These are phyloP conservation scores for Philopotamus ludificatus DNA, from an alignment of 1,140 invertebrate genomes.

Conservation along the genomic window DNA sequence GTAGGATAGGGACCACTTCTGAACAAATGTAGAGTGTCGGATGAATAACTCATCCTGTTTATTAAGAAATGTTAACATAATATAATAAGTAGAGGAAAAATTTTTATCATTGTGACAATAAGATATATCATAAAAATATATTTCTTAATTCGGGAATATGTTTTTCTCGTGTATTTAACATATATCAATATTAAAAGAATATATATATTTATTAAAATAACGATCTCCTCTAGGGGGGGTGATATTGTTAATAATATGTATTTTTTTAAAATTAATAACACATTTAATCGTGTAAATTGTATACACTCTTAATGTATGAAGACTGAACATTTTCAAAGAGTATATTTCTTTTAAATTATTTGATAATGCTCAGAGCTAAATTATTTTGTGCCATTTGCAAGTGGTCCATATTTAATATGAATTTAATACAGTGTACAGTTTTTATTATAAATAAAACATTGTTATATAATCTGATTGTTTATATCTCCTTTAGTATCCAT, in stretches of 20 bases:
- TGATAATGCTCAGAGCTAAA: constrained; percentile 36
- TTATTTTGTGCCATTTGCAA: constrained; percentile 42
- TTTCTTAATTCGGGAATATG: neutral
- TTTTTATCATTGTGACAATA: constrained; percentile 12
- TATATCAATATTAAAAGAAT: neutral
- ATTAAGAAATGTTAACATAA: neutral
- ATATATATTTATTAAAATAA: neutral
- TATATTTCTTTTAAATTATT: constrained; percentile 16
- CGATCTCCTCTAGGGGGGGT: too few relatives aligned
- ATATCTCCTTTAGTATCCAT: constrained; percentile 1
- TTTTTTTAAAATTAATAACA: too few relatives aligned
- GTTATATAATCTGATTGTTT: constrained; percentile 33
- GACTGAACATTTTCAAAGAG: constrained; percentile 16
- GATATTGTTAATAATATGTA: too few relatives aligned
- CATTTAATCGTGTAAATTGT: neutral
- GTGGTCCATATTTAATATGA: constrained; percentile 42
- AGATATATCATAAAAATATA: constrained; percentile 1
- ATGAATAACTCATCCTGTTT: constrained; percentile 30
- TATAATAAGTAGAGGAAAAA: neutral
- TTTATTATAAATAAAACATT: constrained; percentile 42
- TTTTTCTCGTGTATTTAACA: neutral
- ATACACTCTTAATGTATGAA: neutral
- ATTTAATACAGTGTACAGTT: constrained; percentile 43
- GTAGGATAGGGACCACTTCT: constrained; percentile 42
- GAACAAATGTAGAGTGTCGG: constrained; percentile 37